Evolutionary conservation across 2,113 vertebrate species (phyloP).

Genomic region (Malurus melanocephalus): DNA sequence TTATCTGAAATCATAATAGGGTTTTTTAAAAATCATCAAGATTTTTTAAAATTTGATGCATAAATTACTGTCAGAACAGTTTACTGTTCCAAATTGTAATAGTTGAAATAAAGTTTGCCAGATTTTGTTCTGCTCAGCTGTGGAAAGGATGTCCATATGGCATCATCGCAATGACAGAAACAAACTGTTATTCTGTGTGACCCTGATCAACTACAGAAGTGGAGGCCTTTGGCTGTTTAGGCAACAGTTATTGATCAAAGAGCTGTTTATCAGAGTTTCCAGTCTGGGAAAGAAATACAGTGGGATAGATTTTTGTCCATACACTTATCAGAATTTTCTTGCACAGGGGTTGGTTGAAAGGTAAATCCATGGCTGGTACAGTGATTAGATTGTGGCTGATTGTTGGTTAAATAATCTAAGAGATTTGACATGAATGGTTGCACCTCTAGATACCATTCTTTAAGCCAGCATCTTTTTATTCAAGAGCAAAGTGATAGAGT

Average conservation of each 20-base stretch:
- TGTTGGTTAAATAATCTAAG: background rate
- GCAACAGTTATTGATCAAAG: background rate
- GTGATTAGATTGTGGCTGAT: background rate
- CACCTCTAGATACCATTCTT: background rate
- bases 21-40: background rate
- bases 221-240: background rate
- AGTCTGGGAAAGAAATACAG: background rate
- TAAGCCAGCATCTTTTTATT: background rate
- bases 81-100: background rate
- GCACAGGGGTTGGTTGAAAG: background rate
- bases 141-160: background rate
- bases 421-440: background rate
- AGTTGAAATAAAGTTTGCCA: background rate
- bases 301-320: background rate
- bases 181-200: background rate
- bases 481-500: background rate
- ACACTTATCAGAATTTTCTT: background rate
- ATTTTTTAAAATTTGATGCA: background rate
- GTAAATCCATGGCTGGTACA: background rate
- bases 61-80: background rate
- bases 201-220: background rate
- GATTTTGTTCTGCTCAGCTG: background rate
- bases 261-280: background rate
- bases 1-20: background rate
- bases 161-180: background rate